phyloP scores from a whole-genome alignment of 2,888 invertebrate species.

The Dyspetes luteomarginatus region DNA sequence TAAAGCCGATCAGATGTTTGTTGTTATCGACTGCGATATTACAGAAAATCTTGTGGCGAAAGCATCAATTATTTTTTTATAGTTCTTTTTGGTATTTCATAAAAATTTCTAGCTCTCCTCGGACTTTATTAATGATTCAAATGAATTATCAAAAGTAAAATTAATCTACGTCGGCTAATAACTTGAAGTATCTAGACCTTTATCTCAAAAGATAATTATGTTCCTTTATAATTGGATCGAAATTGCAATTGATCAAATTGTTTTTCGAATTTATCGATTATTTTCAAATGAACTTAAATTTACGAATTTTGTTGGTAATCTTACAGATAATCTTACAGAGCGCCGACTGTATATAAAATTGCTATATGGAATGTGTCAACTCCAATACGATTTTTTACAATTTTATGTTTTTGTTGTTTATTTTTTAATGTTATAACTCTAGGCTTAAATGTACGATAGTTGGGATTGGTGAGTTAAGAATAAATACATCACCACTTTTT shows the following conservation, averaged over 20 bases:
- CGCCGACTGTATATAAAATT: background rate
- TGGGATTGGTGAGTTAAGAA: slow-evolving; percentile 37
- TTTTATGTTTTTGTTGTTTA: slow-evolving; percentile 35
- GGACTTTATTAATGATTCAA: no score
- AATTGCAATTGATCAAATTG: background rate
- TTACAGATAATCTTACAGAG: background rate
- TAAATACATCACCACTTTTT: slow-evolving; percentile 43
- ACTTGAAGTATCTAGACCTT: no score
- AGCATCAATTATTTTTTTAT: no score
- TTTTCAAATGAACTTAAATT: background rate
- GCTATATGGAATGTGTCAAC: background rate
- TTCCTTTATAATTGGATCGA: no score
- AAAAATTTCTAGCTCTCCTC: no score
- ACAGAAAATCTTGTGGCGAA: background rate
- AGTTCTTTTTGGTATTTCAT: background rate
- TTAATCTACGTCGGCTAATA: no score
- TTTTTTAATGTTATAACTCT: slow-evolving; percentile 23
- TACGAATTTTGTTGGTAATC: background rate
- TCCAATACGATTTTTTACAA: slow-evolving; percentile 23
- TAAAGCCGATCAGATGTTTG: slow-evolving; percentile 55
- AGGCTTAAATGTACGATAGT: slow-evolving; percentile 33
- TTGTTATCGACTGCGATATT: slow-evolving; percentile 59
- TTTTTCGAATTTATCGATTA: no score
- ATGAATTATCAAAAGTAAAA: no score
- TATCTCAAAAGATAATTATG: background rate